Conservation (phyloP, 2,113 vertebrate species). For the Pluvianellus socialis region DNA sequence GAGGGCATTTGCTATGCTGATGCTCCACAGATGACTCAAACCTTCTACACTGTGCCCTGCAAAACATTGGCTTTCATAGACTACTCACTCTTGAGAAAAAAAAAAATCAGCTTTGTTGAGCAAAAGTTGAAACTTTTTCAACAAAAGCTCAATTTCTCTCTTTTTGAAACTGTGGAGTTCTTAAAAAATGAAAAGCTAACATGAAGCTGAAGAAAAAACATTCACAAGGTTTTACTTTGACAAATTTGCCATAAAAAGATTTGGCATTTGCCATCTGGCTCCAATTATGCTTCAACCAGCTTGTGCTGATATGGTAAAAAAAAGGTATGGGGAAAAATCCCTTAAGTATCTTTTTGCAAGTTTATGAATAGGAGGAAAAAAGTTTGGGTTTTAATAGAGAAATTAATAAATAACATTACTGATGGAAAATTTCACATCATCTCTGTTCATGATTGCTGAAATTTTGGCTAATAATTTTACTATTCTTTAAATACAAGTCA, state of each 20-base stretch:
- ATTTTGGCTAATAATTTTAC: background rate
- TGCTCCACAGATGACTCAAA: background rate
- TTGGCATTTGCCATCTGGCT: background rate
- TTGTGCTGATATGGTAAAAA: background rate
- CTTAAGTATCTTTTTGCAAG: background rate
- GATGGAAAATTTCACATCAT: background rate
- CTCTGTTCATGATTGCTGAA: background rate
- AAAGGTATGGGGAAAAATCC: background rate
- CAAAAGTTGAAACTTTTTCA: background rate
- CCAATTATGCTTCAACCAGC: background rate
- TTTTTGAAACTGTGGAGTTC: background rate
- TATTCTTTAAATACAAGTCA: background rate
- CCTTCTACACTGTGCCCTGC: background rate
- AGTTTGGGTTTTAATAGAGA: background rate
- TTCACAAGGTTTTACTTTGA: background rate
- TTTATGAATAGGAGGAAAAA: background rate
- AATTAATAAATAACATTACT: background rate
- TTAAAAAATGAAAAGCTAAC: background rate
- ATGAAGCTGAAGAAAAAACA: background rate
- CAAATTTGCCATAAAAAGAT: background rate
- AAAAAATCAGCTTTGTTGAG: background rate
- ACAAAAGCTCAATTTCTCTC: background rate
- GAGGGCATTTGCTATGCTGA: accelerated
- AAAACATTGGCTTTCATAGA: background rate
- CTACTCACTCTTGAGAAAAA: background rate